Percentiles rank a stretch among this genome's conserved stretches.
Evolutionary conservation across 2,113 vertebrate genomes (phyloP).

Genomic region (Myotis davidii): DNA sequence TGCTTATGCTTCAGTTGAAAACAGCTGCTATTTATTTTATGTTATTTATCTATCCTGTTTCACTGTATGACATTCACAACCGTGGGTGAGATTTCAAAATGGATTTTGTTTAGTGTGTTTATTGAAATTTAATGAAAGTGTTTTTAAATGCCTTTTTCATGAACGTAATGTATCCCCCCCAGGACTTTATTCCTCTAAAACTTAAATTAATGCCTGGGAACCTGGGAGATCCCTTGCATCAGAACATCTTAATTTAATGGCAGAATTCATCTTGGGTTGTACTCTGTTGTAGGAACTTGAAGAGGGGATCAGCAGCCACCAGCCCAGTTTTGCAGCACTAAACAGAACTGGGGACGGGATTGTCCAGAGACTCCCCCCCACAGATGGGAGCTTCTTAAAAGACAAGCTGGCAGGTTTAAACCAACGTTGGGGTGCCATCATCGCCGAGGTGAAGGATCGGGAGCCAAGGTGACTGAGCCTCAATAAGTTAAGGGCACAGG

Average conservation of each 20-base stretch:
- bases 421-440: slow-evolving; percentile 89
- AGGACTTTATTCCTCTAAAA: not conserved
- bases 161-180: not conserved
- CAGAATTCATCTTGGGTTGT: slow-evolving; percentile 47
- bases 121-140: slow-evolving; percentile 17
- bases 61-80: not conserved
- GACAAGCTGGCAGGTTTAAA: slow-evolving; percentile 90
- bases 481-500: not conserved
- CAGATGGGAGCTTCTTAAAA: slow-evolving; percentile 90
- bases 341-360: slow-evolving; percentile 91
- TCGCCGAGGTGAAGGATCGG: slow-evolving; percentile 86
- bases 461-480: slow-evolving; percentile 88
- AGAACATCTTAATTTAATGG: not conserved
- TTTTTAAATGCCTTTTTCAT: not conserved
- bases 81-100: slow-evolving; percentile 27
- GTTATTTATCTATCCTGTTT: not conserved
- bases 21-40: slow-evolving; percentile 22
- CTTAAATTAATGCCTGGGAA: not conserved
- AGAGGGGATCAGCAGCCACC: slow-evolving; percentile 90
- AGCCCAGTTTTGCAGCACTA: slow-evolving; percentile 85
- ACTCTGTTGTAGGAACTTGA: slow-evolving; percentile 91
- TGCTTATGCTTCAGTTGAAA: not conserved
- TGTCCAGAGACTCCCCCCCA: slow-evolving; percentile 89
- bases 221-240: not conserved
- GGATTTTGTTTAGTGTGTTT: not conserved